phyloP scores from a whole-genome alignment of 1,140 invertebrate species.

The Epicauta chinensis region DNA sequence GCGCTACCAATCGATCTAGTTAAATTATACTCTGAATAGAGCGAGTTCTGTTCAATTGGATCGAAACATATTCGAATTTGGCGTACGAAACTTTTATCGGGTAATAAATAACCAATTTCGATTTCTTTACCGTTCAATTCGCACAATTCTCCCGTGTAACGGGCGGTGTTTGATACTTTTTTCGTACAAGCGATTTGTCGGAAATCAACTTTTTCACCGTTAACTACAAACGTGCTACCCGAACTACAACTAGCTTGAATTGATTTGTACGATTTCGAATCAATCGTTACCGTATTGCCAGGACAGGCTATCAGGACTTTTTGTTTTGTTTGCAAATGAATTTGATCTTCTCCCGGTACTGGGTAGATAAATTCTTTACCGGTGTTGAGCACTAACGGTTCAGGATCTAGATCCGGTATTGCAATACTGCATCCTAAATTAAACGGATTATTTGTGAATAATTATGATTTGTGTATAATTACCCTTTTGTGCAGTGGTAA shows the following conservation, averaged over 20 bases:
- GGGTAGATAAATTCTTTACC: slow-evolving; percentile 20
- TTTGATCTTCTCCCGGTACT: slow-evolving; percentile 5
- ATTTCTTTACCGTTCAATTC: slow-evolving; percentile 35
- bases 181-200: slow-evolving; percentile 38
- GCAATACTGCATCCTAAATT: slow-evolving; percentile 3
- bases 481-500: no score
- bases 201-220: slow-evolving; percentile 20
- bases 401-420: slow-evolving; percentile 6
- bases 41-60: slow-evolving; percentile 12
- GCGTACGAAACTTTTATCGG: slow-evolving; percentile 22
- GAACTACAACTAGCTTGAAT: slow-evolving; percentile 13
- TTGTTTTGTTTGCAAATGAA: no score
- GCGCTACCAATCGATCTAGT: slow-evolving; percentile 32
- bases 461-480: no score
- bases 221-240: slow-evolving; percentile 7
- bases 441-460: no score
- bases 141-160: slow-evolving; percentile 37
- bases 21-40: slow-evolving; percentile 27
- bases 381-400: slow-evolving; percentile 18
- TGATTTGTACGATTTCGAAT: neutral
- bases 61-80: slow-evolving; percentile 31
- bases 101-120: slow-evolving; percentile 31
- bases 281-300: slow-evolving; percentile 5
- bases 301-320: slow-evolving; percentile 25
- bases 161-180: slow-evolving; percentile 37